These are phyloP conservation scores for Catharus bicknelli DNA, from an alignment of 2,113 vertebrate species.

Conservation along the genomic window DNA sequence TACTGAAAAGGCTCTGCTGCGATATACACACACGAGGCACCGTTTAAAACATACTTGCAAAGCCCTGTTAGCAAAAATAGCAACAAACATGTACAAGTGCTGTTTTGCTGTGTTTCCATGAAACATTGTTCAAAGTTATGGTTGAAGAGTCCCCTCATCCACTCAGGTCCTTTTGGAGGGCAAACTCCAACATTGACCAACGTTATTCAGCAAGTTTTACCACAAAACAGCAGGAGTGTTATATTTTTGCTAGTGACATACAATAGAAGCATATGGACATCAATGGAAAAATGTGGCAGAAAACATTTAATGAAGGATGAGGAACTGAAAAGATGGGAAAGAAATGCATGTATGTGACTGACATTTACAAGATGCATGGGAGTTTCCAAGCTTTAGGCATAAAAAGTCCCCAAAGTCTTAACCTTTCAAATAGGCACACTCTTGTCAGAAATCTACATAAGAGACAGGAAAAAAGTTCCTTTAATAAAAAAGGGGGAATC, in stretches of 20 bases:
- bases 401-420: background rate
- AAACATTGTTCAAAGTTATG: background rate
- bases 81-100: background rate
- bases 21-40: background rate
- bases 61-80: conserved; percentile 34
- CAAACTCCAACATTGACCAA: background rate
- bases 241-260: conserved; percentile 57
- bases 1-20: conserved; percentile 12
- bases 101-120: conserved; percentile 44
- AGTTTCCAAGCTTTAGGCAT: conserved; percentile 20
- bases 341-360: background rate
- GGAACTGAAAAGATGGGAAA: conserved; percentile 29
- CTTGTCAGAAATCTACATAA: background rate
- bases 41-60: background rate
- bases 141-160: background rate
- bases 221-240: conserved; percentile 30
- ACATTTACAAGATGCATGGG: conserved; percentile 1
- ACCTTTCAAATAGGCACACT: conserved; percentile 16
- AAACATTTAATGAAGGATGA: background rate
- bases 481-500: background rate
- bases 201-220: background rate
- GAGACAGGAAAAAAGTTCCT: background rate
- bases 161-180: background rate
- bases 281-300: conserved; percentile 18
- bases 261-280: conserved; percentile 15